phyloP scores from a whole-genome alignment of 2,113 vertebrate genomes.

The Grammomys surdaster region DNA sequence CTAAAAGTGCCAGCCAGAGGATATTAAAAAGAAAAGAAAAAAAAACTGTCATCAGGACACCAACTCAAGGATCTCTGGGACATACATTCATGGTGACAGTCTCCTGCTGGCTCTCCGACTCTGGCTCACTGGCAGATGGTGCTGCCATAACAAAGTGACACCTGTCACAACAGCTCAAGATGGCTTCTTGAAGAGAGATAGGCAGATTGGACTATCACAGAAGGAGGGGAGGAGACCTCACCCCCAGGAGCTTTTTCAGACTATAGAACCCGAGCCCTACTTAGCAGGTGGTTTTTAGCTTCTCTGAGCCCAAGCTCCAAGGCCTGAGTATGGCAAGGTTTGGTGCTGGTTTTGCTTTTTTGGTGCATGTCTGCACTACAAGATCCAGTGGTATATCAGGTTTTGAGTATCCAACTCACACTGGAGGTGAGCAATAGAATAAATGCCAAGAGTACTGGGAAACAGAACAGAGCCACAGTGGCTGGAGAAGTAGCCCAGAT shows the following conservation, averaged over 20 bases:
- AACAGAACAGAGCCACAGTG: neutral
- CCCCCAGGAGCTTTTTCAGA: neutral
- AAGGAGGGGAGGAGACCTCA: conserved; percentile 52
- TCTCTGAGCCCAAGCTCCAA: neutral
- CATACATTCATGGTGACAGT: neutral
- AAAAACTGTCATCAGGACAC: conserved; percentile 58
- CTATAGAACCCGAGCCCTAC: neutral
- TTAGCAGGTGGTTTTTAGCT: neutral
- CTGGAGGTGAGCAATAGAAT: neutral
- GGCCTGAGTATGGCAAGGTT: neutral
- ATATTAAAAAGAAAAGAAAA: conserved; percentile 29
- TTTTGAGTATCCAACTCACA: neutral
- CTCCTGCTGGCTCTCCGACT: conserved; percentile 51
- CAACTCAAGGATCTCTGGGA: neutral
- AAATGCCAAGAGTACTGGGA: neutral
- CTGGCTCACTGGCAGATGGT: conserved; percentile 48
- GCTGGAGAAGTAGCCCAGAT: neutral
- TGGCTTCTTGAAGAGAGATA: conserved; percentile 18
- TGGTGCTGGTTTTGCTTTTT: neutral
- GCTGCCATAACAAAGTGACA: conserved; percentile 68
- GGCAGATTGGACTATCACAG: conserved; percentile 56
- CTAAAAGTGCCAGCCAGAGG: conserved; percentile 76
- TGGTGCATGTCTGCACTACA: no score
- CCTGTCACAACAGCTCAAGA: conserved; percentile 71
- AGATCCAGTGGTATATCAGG: neutral